A percentile compares a stretch with the other conserved stretches of the same genome.
Conservation (phyloP, 2,113 vertebrate species). For the Lepisosteus oculatus region DNA sequence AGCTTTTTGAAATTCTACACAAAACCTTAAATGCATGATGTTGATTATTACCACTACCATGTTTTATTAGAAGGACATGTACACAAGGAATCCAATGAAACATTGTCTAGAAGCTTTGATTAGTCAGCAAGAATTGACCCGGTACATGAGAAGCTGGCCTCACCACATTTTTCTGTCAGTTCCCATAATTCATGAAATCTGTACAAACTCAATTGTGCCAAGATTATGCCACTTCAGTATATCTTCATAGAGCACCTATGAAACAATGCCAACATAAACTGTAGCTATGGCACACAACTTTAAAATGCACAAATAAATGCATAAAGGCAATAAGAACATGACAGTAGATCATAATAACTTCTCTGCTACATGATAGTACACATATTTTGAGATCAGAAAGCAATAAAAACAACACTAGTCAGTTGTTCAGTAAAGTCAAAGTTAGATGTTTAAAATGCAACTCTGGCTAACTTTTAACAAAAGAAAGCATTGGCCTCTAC, state of each 20-base stretch:
- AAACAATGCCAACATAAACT: constrained; percentile 24
- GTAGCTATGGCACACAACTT: constrained; percentile 27
- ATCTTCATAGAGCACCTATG: constrained; percentile 29
- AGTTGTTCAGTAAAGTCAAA: too few relatives aligned
- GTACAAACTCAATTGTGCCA: constrained; percentile 18
- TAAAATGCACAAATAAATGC: constrained; percentile 27
- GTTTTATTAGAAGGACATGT: not conserved
- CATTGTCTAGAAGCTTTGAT: constrained; percentile 20
- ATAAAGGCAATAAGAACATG: not conserved
- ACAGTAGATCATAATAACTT: too few relatives aligned
- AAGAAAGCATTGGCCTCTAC: too few relatives aligned
- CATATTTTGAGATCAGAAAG: constrained; percentile 30
- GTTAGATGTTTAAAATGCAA: too few relatives aligned
- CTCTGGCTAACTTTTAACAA: too few relatives aligned
- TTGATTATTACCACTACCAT: not conserved
- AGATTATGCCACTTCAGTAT: constrained; percentile 11
- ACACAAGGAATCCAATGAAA: constrained; percentile 15
- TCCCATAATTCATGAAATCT: constrained; percentile 19
- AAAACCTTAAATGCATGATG: not conserved
- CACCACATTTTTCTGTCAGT: not conserved
- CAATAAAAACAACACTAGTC: too few relatives aligned
- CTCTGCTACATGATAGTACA: constrained; percentile 24
- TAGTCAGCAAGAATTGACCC: constrained; percentile 19
- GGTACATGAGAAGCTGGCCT: constrained; percentile 4
- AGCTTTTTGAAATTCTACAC: too few relatives aligned